Evolutionary conservation across 2,888 invertebrate species (phyloP), one percentile per base, ranked within the genome.

Genomic region (Pachydiplax longipennis): DNA sequence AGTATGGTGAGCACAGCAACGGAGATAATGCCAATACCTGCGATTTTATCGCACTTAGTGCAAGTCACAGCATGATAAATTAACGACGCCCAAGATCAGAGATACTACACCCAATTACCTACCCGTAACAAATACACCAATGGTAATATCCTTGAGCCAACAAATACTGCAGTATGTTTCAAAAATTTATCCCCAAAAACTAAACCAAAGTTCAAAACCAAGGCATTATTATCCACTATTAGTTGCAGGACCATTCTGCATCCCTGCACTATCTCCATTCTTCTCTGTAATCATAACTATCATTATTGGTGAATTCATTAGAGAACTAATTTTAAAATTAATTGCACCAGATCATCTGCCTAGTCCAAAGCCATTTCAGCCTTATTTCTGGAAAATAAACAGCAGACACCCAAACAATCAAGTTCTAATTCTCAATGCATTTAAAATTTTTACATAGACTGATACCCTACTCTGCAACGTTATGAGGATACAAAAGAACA

Each of bases 1-100:
- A 61, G 58, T 87, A 87, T 87, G 87, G 87, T 87, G 87, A 87
- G 87, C 87, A 87, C 87, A 87, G 87, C 87, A 87, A 87, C 61
- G 87, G 87, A 87, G 61, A 61, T 87, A 31, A 87, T 87, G 25
- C 73, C 73, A 73, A 61, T 87, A 37, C 37, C 61, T 61, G 61
- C 12, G n/a, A 37, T 40, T 87, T 61, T 37, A 83, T 58, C 61
- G 58, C 83, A 83, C 35, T 61, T 37, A 65, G 13, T 87, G 22
- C 22, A 6, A 35, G 87, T 61, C 13, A 37, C n/a, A 37, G 37
- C 15, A 37, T 37, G 40, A 61, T 31, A 44, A 44, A 44, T 44
- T 44, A 10, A 31, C 61, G 37, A 58, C 25, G 61, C 61, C 87
- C 22, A 87, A 87, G 37, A 37, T 83, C 22, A 61, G n/a, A 22